Percentiles rank a stretch among this genome's conserved stretches.
phyloP scores from a whole-genome alignment of 2,797 vertebrate species.

The Pachyuromys duprasi region DNA sequence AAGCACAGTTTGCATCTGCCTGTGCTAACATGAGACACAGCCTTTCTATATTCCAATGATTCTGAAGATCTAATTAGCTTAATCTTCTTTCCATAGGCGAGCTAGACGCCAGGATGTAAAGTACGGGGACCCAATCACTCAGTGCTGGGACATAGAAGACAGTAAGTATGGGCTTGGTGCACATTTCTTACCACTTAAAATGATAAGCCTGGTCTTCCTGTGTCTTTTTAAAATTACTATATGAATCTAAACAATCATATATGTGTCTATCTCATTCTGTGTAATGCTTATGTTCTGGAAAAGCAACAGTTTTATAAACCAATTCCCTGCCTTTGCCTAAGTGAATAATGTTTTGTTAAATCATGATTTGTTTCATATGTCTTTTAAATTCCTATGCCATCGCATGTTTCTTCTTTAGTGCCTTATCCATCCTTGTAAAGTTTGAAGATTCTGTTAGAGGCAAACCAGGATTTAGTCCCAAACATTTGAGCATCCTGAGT shows the following conservation, averaged over 20 bases:
- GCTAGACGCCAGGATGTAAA: constrained; percentile 98
- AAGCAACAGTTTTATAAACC: constrained; percentile 49
- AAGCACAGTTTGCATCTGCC: constrained; percentile 64
- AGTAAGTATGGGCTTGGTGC: constrained; percentile 88
- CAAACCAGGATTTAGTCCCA: constrained; percentile 34
- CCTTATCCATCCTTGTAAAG: constrained; percentile 63
- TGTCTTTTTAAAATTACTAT: background rate
- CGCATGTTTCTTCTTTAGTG: constrained; percentile 41
- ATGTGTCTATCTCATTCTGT: constrained; percentile 42
- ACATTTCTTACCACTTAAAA: constrained; percentile 28
- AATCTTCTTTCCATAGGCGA: constrained; percentile 89
- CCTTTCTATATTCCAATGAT: constrained; percentile 69
- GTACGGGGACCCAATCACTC: constrained; percentile 96
- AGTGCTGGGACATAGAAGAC: constrained; percentile 97
- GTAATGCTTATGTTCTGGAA: constrained; percentile 45
- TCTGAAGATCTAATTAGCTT: constrained; percentile 76
- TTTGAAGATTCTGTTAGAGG: constrained; percentile 52
- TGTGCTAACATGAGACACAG: constrained; percentile 65
- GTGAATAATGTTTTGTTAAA: constrained; percentile 58
- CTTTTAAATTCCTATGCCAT: constrained; percentile 53
- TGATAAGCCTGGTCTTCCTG: background rate
- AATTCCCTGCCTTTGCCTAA: background rate
- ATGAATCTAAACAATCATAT: constrained; percentile 14
- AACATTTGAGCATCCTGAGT: background rate
- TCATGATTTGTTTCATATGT: constrained; percentile 59